Conservation (phyloP, 2,797 vertebrate genomes). For the Lithobates sylvaticus region DNA sequence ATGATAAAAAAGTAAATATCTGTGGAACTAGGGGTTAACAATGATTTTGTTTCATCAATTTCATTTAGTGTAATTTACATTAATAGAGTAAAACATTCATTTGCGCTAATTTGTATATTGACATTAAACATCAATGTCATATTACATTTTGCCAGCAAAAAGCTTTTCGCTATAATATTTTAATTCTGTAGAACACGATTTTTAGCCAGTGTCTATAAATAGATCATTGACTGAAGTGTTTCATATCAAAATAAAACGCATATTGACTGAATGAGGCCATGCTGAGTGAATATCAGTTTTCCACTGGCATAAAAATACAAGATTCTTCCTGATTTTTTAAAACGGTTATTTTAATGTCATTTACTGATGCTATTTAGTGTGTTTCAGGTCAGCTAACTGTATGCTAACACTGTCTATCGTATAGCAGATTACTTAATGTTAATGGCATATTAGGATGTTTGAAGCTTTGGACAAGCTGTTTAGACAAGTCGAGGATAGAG, state of each 20-base stretch:
- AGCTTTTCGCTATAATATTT: neutral
- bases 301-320: neutral
- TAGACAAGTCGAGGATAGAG: neutral
- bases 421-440: neutral
- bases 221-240: neutral
- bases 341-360: neutral
- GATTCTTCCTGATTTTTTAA: neutral
- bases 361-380: neutral
- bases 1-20: too few relatives aligned
- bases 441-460: neutral
- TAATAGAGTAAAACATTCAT: neutral
- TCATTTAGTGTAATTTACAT: neutral
- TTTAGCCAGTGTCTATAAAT: neutral
- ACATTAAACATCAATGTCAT: neutral
- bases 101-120: neutral
- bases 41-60: neutral
- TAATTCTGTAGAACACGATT: neutral
- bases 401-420: neutral
- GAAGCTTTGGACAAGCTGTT: neutral
- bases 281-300: neutral
- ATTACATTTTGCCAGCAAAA: neutral
- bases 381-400: too few relatives aligned
- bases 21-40: neutral
- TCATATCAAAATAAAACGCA: slow-evolving; percentile 6
- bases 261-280: neutral